A percentile compares a stretch with the other conserved stretches of the same genome.
phyloP scores from a whole-genome alignment of 2,113 vertebrate species.

The Mesembrinibis cayennensis region DNA sequence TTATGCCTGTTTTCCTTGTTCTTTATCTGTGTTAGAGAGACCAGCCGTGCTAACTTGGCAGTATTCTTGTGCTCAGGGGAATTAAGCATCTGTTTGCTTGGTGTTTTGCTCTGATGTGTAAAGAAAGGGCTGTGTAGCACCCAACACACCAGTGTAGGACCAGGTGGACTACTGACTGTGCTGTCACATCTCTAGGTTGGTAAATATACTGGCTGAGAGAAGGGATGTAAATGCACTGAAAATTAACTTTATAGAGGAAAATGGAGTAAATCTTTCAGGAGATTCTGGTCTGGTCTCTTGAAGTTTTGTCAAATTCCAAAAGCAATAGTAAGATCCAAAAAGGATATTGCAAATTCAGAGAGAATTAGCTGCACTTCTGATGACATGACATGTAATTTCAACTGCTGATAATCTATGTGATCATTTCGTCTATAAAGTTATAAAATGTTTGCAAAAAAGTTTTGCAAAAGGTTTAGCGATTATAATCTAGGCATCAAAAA shows the following conservation, averaged over 20 bases:
- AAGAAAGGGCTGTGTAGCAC: not conserved
- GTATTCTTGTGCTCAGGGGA: not conserved
- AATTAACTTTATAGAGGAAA: not conserved
- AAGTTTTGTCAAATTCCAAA: not conserved
- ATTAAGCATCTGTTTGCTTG: not conserved
- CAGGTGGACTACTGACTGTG: not conserved
- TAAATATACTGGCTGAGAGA: not conserved
- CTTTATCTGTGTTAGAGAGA: not conserved
- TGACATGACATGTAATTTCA: not conserved
- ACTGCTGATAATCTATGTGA: not conserved
- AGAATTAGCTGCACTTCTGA: not conserved
- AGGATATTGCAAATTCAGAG: not conserved
- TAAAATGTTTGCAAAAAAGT: too few species aligned
- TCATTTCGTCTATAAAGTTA: not conserved
- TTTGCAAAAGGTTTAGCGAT: too few species aligned
- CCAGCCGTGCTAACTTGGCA: not conserved
- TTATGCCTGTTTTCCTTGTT: not conserved
- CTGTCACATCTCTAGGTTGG: not conserved
- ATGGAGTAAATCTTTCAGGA: not conserved
- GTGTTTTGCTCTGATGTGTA: not conserved
- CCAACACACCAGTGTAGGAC: accelerated
- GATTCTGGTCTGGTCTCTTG: not conserved
- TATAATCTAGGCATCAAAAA: not conserved
- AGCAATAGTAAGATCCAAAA: not conserved
- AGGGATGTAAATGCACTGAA: not conserved